Base-by-base conservation (phyloP, 2,888 invertebrate genomes). In the Syrista parreyssii region DNA sequence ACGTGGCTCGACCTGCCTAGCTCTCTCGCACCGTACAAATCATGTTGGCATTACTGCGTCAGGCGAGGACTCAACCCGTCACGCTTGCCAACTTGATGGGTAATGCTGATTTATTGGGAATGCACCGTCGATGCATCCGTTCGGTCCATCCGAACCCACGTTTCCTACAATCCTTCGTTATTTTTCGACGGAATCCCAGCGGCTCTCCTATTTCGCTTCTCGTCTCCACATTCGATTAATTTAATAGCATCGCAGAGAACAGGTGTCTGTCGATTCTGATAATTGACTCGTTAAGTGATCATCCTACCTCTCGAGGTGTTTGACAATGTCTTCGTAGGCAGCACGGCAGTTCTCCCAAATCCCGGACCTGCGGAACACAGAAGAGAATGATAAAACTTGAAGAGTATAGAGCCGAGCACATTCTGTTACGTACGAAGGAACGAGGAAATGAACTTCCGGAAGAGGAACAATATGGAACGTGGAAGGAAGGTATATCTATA, bases 311-410 rank as follows among this genome's bases (percentile, higher is more conserved):
- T 97, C 97, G 91, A 98, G 95, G 92, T 97, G 97, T 94, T 97
- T 98, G 87, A 97, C 97, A 92, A 98, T 97, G 93, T 98, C 97
- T 93, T 97, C 98, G 92, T 98, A 98, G 87, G 97, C 97, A 84
- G 97, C 97, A 92, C 97, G 95, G 94, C 97, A 97, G 93, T 97
- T 97, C 94, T 98, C 97, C 97, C 97, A 97, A 91, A 97, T 97
- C 76, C 89, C 90, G 85, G 91, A 89, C 88, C 91, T 91, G 86
- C 81, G 84, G 79, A 87, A 75, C 82, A 80, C 73, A 76, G 76
- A 79, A 79, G 76, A 75, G 75, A 79, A n/a, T n/a, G 6, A 40
- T 40, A 4, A 40, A 6, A 15, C 15, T 40, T 40, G 79, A 81
- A 75, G 79, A 74, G 68, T 33, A 31, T n/a, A 73, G 75, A 77